Evolutionary conservation across 2,797 vertebrate genomes (phyloP), one percentile per base, ranked within the genome.

Genomic region (Erithacus rubecula): DNA sequence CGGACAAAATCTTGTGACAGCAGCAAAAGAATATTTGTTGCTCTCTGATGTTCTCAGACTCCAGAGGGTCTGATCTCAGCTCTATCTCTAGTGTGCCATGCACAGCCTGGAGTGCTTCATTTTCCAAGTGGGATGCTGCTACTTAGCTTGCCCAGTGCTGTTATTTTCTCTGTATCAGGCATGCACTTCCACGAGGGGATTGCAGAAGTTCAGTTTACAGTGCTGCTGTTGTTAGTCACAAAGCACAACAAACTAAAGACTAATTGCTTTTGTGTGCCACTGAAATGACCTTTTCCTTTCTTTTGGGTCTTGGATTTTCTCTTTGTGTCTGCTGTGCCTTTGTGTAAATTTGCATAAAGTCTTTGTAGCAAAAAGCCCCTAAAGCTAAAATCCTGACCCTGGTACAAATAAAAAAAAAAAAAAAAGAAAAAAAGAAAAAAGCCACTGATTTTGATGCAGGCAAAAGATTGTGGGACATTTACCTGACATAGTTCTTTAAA

Each of bases 201-300:
- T 75, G 34, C 34, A 79, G 65, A 91, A 78, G 39, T 49, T 92
- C 59, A 59, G 70, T 80, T 93, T 93, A 91, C 30, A 80, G 41
- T 53, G 41, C 32, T 83, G 81, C 52, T 93, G 63, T 17, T 81
- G 52, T 87, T 80, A 87, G 75, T 84, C 82, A 64, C 3, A 1
- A 91, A 96, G 52, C 34, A 83, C 63, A 89, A 91, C 71, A 94
- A 93, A 67, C 22, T 72, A 8, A 69, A 92, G 32, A 51, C 43
- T 36, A 41, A 2, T 44, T 1, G 3, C 52, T 83, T 94, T 82
- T 67, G 59, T 46, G 55, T 89, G 74, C 29, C 63, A 47, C 60
- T 80, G 63, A 76, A 87, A 78, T 47, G 43, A 84, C 51, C 55
- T 93, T 82, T 92, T 82, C 83, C 59, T 32, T 76, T 89, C 44